Percentiles rank a stretch among this genome's conserved stretches.
These are phyloP conservation scores for Lepus americanus DNA, from an alignment of 2,113 vertebrate species.

Conservation along the genomic window DNA sequence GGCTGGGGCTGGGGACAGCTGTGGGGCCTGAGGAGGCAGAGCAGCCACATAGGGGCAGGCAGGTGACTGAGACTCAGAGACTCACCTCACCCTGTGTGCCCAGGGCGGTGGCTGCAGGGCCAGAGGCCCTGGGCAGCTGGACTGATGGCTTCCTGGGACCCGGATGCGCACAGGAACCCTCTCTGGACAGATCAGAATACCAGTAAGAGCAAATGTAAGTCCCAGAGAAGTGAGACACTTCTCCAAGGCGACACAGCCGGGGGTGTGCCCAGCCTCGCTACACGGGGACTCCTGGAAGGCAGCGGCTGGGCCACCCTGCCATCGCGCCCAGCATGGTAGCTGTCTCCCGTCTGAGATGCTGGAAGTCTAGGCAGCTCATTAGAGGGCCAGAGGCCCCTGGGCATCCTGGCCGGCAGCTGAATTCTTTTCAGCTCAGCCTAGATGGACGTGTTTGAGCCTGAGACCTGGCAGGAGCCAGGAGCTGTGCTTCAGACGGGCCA, in stretches of 20 bases:
- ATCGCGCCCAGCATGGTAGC: background rate
- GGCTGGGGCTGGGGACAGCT: background rate
- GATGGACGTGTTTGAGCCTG: constrained; percentile 49
- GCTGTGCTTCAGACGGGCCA: constrained; percentile 51
- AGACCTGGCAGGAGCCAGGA: constrained; percentile 43
- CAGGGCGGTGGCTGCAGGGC: background rate
- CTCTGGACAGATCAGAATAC: background rate
- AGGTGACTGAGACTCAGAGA: background rate
- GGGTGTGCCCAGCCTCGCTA: background rate
- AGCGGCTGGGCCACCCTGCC: background rate
- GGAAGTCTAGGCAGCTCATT: constrained; percentile 19
- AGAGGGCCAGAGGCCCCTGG: constrained; percentile 35
- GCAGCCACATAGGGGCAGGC: background rate
- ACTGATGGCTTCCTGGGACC: background rate
- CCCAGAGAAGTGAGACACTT: background rate
- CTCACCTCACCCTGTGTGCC: background rate
- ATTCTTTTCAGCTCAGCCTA: constrained; percentile 64
- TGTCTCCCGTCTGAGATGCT: constrained; percentile 10
- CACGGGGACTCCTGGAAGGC: background rate
- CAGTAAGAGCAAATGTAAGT: background rate
- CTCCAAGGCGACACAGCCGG: background rate
- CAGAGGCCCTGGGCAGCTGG: background rate
- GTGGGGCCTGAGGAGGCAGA: background rate
- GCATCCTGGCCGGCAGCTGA: constrained; percentile 55
- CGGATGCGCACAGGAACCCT: background rate